Conservation (phyloP, 2,113 vertebrate genomes). For the Bagarius yarrelli region DNA sequence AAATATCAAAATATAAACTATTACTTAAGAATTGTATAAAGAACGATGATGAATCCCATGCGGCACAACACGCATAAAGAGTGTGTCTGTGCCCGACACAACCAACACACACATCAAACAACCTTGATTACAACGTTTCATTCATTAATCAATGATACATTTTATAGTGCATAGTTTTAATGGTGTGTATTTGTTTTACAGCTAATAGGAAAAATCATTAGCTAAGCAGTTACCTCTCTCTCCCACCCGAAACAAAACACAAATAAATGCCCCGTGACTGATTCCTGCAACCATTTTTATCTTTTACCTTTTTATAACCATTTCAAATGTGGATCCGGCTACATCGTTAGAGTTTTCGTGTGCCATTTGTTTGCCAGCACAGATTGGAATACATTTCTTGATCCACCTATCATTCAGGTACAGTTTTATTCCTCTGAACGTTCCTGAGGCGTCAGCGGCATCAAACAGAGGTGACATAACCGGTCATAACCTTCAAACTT, state of each 20-base stretch:
- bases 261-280: no score
- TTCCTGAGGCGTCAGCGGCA: neutral
- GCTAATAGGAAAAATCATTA: no score
- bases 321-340: neutral
- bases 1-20: no score
- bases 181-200: no score
- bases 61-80: no score
- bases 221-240: no score
- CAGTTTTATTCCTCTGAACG: neutral
- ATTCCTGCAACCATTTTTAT: no score
- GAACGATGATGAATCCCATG: no score
- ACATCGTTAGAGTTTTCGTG: neutral
- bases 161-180: no score
- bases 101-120: neutral
- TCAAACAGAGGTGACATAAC: conserved; percentile 1
- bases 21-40: no score
- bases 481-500: neutral
- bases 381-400: neutral
- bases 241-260: no score
- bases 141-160: neutral
- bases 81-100: no score
- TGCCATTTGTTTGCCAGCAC: neutral
- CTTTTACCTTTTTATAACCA: neutral
- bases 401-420: neutral
- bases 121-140: neutral